These are phyloP conservation scores for Cetonia aurata DNA, from an alignment of 2,888 invertebrate genomes.

Conservation along the genomic window DNA sequence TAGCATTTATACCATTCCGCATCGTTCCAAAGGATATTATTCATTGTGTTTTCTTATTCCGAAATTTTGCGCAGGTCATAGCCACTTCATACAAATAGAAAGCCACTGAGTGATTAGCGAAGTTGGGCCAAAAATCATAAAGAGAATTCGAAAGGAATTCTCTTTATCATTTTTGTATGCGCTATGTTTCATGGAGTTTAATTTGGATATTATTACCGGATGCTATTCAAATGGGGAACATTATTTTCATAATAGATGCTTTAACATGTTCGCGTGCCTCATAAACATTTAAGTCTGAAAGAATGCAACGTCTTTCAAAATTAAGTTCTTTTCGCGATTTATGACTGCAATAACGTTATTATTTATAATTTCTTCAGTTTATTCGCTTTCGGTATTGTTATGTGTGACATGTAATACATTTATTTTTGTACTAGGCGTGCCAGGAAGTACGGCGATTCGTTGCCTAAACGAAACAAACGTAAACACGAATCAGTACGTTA, in stretches of 20 bases:
- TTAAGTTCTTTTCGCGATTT: constrained; percentile 20
- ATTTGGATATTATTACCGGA: too few species aligned
- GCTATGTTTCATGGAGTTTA: too few species aligned
- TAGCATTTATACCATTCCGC: too few species aligned
- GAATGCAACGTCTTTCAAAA: constrained; percentile 8
- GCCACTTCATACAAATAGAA: too few species aligned
- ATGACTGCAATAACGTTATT: constrained; percentile 5
- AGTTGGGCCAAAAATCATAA: too few species aligned
- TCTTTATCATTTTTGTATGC: too few species aligned
- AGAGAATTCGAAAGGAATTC: too few species aligned
- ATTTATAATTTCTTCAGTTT: not conserved
- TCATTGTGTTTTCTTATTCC: too few species aligned
- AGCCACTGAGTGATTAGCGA: too few species aligned
- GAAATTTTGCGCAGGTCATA: too few species aligned
- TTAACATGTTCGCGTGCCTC: not conserved
- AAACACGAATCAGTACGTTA: not conserved
- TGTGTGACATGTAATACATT: not conserved
- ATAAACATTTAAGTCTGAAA: not conserved
- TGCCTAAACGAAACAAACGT: constrained; percentile 2
- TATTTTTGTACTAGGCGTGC: constrained; percentile 22
- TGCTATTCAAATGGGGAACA: not conserved
- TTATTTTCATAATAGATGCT: not conserved
- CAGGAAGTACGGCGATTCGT: constrained; percentile 20
- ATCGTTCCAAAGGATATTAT: too few species aligned
- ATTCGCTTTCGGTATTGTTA: constrained; percentile 1